These are phyloP conservation scores for Hippopotamus amphibius DNA, from an alignment of 2,113 vertebrate species.

Conservation along the genomic window DNA sequence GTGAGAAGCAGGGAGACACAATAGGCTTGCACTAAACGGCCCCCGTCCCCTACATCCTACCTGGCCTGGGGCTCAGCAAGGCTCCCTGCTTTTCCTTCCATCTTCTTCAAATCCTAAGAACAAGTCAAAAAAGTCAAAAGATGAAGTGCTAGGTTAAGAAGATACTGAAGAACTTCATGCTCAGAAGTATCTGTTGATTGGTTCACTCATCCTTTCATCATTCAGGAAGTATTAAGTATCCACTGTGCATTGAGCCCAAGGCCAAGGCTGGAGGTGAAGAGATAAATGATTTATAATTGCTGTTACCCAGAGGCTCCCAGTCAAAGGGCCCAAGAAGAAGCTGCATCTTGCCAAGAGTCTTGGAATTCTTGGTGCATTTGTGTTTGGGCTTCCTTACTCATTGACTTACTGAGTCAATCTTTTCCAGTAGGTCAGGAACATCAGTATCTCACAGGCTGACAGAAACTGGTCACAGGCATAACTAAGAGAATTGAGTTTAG, in stretches of 20 bases:
- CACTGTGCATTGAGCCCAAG: neutral
- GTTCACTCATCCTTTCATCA: neutral
- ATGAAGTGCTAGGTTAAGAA: neutral
- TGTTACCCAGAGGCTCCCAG: neutral
- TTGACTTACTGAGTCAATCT: neutral
- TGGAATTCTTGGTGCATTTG: neutral
- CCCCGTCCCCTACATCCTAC: neutral
- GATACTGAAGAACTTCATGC: neutral
- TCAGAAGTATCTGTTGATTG: neutral
- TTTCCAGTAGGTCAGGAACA: neutral
- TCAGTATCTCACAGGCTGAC: neutral
- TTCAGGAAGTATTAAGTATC: neutral
- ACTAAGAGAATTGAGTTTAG: neutral
- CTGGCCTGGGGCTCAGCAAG: neutral
- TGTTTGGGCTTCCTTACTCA: neutral
- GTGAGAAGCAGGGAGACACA: neutral
- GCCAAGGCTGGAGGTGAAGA: neutral
- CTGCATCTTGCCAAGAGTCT: neutral
- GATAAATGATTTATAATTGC: neutral
- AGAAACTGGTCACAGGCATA: neutral
- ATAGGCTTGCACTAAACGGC: rapidly evolving
- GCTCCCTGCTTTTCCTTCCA: neutral
- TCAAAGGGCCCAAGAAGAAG: neutral
- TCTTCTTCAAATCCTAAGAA: neutral
- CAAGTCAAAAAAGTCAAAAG: neutral